Base-by-base conservation (phyloP, 2,888 invertebrate species). In the Sesia bembeciformis region DNA sequence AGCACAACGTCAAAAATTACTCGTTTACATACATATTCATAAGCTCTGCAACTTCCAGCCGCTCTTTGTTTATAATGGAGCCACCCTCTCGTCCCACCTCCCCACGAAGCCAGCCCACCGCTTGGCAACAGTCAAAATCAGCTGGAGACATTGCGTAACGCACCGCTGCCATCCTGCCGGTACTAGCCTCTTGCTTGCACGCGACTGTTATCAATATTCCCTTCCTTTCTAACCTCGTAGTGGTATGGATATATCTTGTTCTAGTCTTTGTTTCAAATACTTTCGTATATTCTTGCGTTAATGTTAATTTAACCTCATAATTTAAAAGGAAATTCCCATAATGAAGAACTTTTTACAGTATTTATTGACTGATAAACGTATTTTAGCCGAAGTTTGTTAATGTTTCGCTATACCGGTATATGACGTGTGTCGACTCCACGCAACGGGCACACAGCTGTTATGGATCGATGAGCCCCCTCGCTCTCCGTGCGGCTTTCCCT, bases 11-110 rank as follows among this genome's bases (percentile, higher is more conserved):
- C 57, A 64, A 62, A 63, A 62, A 59, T 62, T 60, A 60, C 58
- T 60, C 57, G 52, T 60, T 53, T 58, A 23, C 57, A 58, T 64
- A 57, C 60, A 64, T 67, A 66, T 67, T 66, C 64, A 66, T 65
- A 61, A 64, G 64, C 61, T 56, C 59, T 62, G 63, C 62, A 65
- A 62, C 59, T 62, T 61, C 55, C 60, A 58, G 56, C 60, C 57
- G 54, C 53, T 8, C 59, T 53, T 56, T 54, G 60, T 58, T 61
- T 59, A 58, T 58, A 62, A 61, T 61, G 57, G 53, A 56, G 56
- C 58, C 56, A 52, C 52, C 39, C 52, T 58, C 39, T 43, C 40
- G 39, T 53, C 41, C 53, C 51, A 40, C 46, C 39, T 41, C 51
- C 51, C 46, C 52, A 6, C 39, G 23, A 4, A 7, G 39, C 53